These are phyloP conservation scores for Euplexia lucipara DNA, from an alignment of 2,888 invertebrate genomes.

Conservation along the genomic window DNA sequence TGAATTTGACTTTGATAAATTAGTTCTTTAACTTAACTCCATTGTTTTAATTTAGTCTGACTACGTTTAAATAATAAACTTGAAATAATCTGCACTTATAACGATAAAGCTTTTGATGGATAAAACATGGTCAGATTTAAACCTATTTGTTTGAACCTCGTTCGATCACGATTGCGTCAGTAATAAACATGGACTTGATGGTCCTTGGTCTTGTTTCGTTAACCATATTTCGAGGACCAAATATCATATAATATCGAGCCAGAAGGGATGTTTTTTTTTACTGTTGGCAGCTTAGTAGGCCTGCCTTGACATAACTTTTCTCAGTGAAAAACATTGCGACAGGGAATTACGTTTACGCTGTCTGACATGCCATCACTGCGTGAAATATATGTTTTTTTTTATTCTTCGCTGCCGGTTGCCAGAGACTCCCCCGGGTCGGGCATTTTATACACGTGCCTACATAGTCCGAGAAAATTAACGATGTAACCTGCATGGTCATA, in stretches of 20 bases:
- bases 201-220: slow-evolving; percentile 10
- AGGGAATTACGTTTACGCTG: slow-evolving; percentile 34
- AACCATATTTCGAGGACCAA: slow-evolving; percentile 1
- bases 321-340: slow-evolving; percentile 23
- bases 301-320: slow-evolving; percentile 6
- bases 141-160: too few species aligned
- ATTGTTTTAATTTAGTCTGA: too few species aligned
- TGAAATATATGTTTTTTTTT: slow-evolving; percentile 30
- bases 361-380: slow-evolving; percentile 22
- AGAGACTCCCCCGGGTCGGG: slow-evolving; percentile 18
- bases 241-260: slow-evolving; percentile 8
- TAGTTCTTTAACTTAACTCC: too few species aligned
- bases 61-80: too few species aligned
- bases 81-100: too few species aligned
- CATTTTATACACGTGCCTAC: too few species aligned
- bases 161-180: background rate
- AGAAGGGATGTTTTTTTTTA: slow-evolving; percentile 14
- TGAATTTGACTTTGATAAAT: too few species aligned
- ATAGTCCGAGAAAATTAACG: too few species aligned
- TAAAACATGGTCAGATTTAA: too few species aligned
- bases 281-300: slow-evolving; percentile 12
- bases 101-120: too few species aligned
- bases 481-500: too few species aligned
- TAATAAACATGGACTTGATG: background rate
- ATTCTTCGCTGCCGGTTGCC: slow-evolving; percentile 13